Evolutionary conservation across 1,140 invertebrate genomes (phyloP).

Genomic region (Drosophila pallidifrons): DNA sequence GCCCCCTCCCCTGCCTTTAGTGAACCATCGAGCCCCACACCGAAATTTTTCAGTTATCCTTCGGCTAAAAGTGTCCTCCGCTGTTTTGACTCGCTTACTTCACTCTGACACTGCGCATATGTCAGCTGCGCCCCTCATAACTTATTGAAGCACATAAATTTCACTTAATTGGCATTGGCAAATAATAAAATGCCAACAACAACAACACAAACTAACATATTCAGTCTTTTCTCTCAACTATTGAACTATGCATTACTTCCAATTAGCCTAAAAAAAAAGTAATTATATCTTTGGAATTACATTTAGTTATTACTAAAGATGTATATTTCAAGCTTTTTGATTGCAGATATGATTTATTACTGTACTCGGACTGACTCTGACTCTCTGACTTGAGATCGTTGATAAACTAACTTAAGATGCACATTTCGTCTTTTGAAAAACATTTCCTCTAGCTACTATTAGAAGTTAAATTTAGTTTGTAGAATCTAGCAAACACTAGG

Average conservation of each 20-base stretch:
- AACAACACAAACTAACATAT: conserved; percentile 43
- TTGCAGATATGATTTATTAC: too few relatives aligned
- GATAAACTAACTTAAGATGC: too few relatives aligned
- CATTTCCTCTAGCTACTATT: too few relatives aligned
- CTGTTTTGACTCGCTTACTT: conserved; percentile 57
- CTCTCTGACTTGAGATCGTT: too few relatives aligned
- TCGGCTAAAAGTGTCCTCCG: conserved; percentile 56
- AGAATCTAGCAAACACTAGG: too few relatives aligned
- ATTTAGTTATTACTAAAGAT: background rate
- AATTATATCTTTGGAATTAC: conserved; percentile 43
- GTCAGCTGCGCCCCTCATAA: conserved; percentile 76
- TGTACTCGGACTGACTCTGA: too few relatives aligned
- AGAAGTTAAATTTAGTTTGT: too few relatives aligned
- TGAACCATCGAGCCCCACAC: conserved; percentile 20
- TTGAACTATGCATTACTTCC: conserved; percentile 54
- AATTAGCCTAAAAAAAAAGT: conserved; percentile 61
- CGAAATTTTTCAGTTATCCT: conserved; percentile 63
- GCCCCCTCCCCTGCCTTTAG: conserved; percentile 7
- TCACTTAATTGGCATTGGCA: conserved; percentile 80
- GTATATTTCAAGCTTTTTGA: too few relatives aligned
- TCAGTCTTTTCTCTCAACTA: conserved; percentile 54
- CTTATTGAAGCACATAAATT: conserved; percentile 82
- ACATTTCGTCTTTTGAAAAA: too few relatives aligned
- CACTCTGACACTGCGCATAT: conserved; percentile 54
- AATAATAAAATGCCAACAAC: conserved; percentile 47